phyloP scores from a whole-genome alignment of 2,888 invertebrate species.

The Pyralis farinalis region DNA sequence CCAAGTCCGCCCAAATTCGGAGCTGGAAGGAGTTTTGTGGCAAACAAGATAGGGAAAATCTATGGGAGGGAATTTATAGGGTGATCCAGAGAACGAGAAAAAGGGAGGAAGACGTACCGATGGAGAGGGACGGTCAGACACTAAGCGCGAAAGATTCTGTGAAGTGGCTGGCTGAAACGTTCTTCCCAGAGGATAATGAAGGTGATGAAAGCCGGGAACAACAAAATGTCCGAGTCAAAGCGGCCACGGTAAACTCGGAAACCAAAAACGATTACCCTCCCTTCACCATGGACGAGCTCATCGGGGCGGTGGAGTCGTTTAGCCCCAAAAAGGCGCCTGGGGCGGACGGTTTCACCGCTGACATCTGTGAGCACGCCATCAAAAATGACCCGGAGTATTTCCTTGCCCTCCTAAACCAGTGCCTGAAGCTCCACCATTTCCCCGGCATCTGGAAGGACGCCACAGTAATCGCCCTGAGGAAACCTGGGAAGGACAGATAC shows the following conservation, averaged over 20 bases:
- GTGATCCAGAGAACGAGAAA: conserved; percentile 2
- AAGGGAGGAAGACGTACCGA: neutral
- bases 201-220: conserved; percentile 4
- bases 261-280: no score
- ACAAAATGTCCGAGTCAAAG: neutral
- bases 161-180: neutral
- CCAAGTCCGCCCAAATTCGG: conserved; percentile 7
- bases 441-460: neutral
- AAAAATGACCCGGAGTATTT: neutral
- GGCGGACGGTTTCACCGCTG: conserved; percentile 14
- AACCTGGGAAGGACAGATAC: neutral
- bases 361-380: conserved; percentile 11
- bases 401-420: neutral
- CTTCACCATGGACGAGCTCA: neutral
- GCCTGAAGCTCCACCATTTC: neutral
- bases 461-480: neutral
- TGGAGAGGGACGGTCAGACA: neutral
- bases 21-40: conserved; percentile 23
- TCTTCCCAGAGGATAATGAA: conserved; percentile 8
- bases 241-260: neutral
- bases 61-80: conserved; percentile 13
- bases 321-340: conserved; percentile 18
- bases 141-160: conserved; percentile 8
- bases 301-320: neutral
- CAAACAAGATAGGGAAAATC: conserved; percentile 16